Conservation (phyloP, 2,888 invertebrate species). For the Drosophila trichaetosa region DNA sequence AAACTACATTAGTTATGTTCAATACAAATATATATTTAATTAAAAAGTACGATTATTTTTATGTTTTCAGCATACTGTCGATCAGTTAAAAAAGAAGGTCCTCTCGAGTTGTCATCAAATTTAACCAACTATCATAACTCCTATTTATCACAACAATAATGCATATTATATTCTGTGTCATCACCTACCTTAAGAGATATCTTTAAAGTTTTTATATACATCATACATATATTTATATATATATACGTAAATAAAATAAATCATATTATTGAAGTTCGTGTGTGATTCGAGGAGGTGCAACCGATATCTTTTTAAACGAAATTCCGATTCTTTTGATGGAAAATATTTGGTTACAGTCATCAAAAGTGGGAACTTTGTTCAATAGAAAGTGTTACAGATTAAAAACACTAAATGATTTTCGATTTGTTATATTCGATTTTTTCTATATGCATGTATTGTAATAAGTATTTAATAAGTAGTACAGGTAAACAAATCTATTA, state of each 20-base stretch:
- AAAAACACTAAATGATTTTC: conserved; percentile 29
- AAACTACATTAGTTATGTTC: conserved; percentile 7
- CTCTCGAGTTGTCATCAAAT: conserved; percentile 33
- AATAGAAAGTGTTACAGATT: conserved; percentile 6
- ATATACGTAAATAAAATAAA: conserved; percentile 24
- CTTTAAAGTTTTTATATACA: conserved; percentile 26
- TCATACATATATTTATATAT: conserved; percentile 13
- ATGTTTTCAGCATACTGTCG: conserved; percentile 42
- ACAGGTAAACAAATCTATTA: conserved; percentile 72
- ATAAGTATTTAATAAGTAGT: conserved; percentile 72
- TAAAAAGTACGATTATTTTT: conserved; percentile 1
- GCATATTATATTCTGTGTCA: conserved; percentile 40
- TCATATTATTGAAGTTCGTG: conserved; percentile 7
- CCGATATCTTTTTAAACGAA: not conserved
- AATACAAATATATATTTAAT: conserved; percentile 5
- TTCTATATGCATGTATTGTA: conserved; percentile 70
- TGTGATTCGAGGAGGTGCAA: conserved; percentile 1
- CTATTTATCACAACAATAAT: conserved; percentile 54
- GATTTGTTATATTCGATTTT: conserved; percentile 69
- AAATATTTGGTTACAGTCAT: not conserved
- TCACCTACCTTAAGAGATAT: conserved; percentile 46
- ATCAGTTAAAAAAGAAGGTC: conserved; percentile 49
- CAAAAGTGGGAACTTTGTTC: not conserved
- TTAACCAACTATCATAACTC: conserved; percentile 50
- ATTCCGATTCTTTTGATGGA: not conserved